Percentiles rank a stretch among this genome's conserved stretches.
phyloP scores from a whole-genome alignment of 2,888 invertebrate genomes.

The Drosophila peninsularis region DNA sequence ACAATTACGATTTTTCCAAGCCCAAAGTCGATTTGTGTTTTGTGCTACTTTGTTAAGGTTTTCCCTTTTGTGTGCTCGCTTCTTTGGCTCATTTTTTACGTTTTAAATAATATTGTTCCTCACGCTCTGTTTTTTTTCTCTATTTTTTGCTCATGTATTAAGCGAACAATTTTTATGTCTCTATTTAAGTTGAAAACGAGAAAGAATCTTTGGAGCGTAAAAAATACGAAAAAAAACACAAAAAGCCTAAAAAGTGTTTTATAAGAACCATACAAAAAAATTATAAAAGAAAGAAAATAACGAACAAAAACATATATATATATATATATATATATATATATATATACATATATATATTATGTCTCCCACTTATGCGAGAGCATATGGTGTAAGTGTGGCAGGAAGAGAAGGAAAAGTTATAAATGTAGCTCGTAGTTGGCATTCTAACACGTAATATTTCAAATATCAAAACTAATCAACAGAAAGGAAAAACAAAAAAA shows the following conservation, averaged over 20 bases:
- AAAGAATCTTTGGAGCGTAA: constrained; percentile 45
- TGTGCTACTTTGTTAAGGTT: constrained; percentile 45
- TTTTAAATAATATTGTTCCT: constrained; percentile 63
- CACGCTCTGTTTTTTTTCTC: constrained; percentile 57
- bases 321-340: constrained; percentile 27
- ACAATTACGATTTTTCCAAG: constrained; percentile 35
- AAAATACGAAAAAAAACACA: constrained; percentile 15
- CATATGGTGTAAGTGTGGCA: constrained; percentile 31
- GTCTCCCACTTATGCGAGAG: constrained; percentile 36
- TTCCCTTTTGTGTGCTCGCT: constrained; percentile 37
- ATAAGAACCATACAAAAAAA: constrained; percentile 31
- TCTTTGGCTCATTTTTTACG: constrained; percentile 36
- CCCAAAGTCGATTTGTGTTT: constrained; percentile 41
- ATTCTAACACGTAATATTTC: constrained; percentile 55
- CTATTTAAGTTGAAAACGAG: constrained; percentile 44
- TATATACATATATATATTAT: constrained; percentile 26
- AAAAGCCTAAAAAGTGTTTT: constrained; percentile 24
- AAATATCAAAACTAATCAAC: constrained; percentile 62
- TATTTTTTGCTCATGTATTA: constrained; percentile 53
- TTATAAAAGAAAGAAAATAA: constrained; percentile 38
- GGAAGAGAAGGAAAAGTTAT: constrained; percentile 35
- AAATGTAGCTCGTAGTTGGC: constrained; percentile 65
- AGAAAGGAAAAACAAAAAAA: constrained; percentile 16
- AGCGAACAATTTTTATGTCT: constrained; percentile 39
- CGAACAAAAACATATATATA: constrained; percentile 33